phyloP scores from a whole-genome alignment of 2,113 vertebrate genomes.

The Semnornis frantzii region DNA sequence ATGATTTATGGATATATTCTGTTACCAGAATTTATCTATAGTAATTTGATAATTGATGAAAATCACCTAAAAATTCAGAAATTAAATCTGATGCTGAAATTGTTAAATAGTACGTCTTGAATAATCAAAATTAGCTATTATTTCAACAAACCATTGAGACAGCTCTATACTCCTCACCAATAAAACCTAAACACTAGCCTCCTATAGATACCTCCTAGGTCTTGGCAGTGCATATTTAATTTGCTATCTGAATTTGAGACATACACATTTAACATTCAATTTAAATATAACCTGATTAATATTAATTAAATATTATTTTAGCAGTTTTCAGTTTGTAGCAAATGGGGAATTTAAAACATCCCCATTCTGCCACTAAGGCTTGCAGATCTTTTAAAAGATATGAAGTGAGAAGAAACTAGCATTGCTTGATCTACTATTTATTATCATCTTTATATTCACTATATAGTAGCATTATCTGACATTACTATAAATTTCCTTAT shows the following conservation, averaged over 20 bases:
- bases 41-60: background rate
- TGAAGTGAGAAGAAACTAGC: background rate
- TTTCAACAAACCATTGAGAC: background rate
- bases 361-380: background rate
- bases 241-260: background rate
- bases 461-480: background rate
- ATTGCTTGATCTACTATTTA: background rate
- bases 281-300: background rate
- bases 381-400: background rate
- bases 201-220: background rate
- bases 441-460: background rate
- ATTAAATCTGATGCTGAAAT: background rate
- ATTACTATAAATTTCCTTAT: background rate
- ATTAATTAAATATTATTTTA: background rate
- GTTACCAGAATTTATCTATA: background rate
- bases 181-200: background rate
- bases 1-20: background rate
- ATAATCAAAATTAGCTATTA: background rate
- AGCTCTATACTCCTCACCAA: background rate
- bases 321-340: background rate
- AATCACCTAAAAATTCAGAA: background rate
- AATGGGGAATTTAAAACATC: background rate
- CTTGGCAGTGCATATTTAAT: background rate
- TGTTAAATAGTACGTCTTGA: background rate
- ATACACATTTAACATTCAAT: background rate